Evolutionary conservation across 2,113 vertebrate genomes (phyloP), one percentile per base, ranked within the genome.

Genomic region (Rallus limicola): DNA sequence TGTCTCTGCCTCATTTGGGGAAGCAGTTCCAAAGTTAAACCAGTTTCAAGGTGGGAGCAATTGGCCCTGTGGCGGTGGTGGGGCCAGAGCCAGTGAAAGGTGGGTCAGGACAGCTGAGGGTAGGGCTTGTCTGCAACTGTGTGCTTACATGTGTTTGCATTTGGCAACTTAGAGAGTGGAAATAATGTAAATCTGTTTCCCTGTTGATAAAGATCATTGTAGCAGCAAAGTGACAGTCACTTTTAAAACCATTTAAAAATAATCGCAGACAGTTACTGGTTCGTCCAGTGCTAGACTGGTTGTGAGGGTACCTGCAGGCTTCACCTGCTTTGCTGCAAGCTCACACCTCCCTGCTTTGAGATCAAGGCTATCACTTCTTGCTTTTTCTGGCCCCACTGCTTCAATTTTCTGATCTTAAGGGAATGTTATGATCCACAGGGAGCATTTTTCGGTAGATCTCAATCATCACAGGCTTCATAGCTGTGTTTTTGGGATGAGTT

Each of bases 381-480:
- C 28, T 38, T 72, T 88, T 86, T 62, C 4, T 86, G 68, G 4
- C 55, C 31, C 31, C 28, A 86, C 18, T 77, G 28, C 77, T 82
- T 82, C 70, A 38, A 0, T 82, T 80, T 74, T 46, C 19, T 74
- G 29, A 3, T 81, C 31, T 70, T 70, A 58, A 59, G 28, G 59
- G 6, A 26, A 4, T 2, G 5, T 78, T 86, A 36, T 29, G 23
- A n/a, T 25, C 86, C 55, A 14, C 17, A 34, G 24, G 40, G 24
- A 70, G 31, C 25, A 21, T 68, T 88, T 80, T 63, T 59, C 40
- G 50, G 44, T 72, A 60, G 26, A 18, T 67, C 23, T 90, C 21
- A 6, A 0, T 63, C 6, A 1, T 65, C 2, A 1, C 3, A 42
- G 50, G 50, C 13, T n/a, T 92, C 9, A 0, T 14, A n/a, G 58